Evolutionary conservation across 1,140 invertebrate species (phyloP).

Genomic region (Meloidogyne exigua): DNA sequence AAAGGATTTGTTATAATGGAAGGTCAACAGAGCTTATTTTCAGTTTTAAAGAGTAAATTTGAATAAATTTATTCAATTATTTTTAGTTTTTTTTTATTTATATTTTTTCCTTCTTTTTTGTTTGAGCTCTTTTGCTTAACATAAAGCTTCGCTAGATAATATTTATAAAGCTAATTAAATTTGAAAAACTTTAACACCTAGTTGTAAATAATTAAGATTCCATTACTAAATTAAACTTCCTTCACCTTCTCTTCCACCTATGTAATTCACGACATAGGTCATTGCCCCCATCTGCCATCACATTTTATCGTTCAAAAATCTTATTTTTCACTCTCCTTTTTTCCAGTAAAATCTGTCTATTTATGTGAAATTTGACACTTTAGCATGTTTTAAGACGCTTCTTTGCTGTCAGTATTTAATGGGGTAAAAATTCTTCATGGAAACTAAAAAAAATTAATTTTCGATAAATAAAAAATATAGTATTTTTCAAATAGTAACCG

Average conservation of each 20-base stretch:
- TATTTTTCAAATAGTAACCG: not conserved
- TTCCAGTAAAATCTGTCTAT: not conserved
- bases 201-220: not conserved
- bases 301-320: not conserved
- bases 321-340: not conserved
- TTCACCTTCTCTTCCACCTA: not conserved
- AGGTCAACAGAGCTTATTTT: too few relatives aligned
- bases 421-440: not conserved
- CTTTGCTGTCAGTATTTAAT: not conserved
- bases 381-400: too few relatives aligned
- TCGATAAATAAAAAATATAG: not conserved
- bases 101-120: not conserved
- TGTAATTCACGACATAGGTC: slow-evolving; percentile 12
- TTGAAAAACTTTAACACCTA: not conserved
- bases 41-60: too few relatives aligned
- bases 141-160: not conserved
- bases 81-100: not conserved
- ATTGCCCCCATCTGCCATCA: not conserved
- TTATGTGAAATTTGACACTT: slow-evolving; percentile 1
- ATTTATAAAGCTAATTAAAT: too few relatives aligned
- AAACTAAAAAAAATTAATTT: not conserved
- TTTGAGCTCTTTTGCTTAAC: not conserved
- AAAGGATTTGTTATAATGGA: not conserved
- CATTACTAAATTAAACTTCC: not conserved
- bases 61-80: not conserved